Evolutionary conservation across 2,797 vertebrate genomes (phyloP), one percentile per base, ranked within the genome.

Genomic region (Urophycis tenuis): DNA sequence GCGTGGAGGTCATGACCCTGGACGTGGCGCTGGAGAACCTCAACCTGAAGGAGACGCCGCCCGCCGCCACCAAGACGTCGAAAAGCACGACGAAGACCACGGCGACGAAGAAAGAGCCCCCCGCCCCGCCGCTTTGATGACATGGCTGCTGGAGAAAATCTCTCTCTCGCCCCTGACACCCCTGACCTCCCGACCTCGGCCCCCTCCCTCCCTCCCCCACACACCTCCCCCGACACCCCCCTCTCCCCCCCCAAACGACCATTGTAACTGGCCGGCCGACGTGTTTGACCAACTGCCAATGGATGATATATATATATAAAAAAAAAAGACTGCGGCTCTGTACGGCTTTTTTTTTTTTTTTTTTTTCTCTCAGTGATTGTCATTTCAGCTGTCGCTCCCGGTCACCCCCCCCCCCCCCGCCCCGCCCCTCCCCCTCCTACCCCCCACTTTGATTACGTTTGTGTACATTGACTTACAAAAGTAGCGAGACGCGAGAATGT

Each of bases 1-100:
- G 96, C 90, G 95, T 98, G 90, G 97, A 99, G 94, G 97, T 99
- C 94, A 98, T 98, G 97, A 97, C 97, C 95, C 91, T 98, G 93
- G 97, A 99, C 92, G 96, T 98, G 95, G 97, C 97, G 85, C 93
- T 98, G 96, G 97, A 99, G 94, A 98, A 95, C 92, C 96, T 99
- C 91, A 98, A 98, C 93, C 95, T 99, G 91, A 97, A 96, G 94
- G 97, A 98, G 94, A 88, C 70, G 34, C 94, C 91, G 93, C 95
- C 95, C 89, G 70, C 86, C 34, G 22, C 33, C 69, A 67, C 71
- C 71, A 91, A 90, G 86, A 86, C 86, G 53, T 85, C 85, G 31
- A 92, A 91, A 86, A 81, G 94, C 0, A 85, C 85, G 1, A 74
- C 85, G 91, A 96, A 95, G 95, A 94, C 86, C 14, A 76, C 90